Percentiles rank a stretch among this genome's conserved stretches.
Conservation (phyloP, 2,113 vertebrate genomes). For the Pipra filicauda region DNA sequence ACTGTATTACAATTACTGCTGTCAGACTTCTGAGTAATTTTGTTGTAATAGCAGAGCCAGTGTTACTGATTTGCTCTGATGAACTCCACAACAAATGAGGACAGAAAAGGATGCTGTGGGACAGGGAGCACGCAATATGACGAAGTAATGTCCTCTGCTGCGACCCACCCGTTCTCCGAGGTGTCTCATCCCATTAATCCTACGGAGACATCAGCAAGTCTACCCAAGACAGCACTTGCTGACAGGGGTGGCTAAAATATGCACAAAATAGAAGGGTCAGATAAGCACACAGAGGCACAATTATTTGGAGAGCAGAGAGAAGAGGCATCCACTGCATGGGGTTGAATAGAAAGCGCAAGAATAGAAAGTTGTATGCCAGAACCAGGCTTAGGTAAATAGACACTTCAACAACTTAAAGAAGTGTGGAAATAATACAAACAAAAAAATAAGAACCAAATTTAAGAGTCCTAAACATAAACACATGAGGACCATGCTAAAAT, state of each 20-base stretch:
- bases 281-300: neutral
- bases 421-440: neutral
- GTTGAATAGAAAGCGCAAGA: neutral
- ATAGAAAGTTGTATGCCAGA: neutral
- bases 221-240: neutral
- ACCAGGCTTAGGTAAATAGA: neutral
- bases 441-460: neutral
- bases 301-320: neutral
- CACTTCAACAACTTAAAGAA: neutral
- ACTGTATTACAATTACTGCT: neutral
- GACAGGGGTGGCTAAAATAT: neutral
- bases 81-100: neutral
- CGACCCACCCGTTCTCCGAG: neutral
- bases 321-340: neutral
- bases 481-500: neutral
- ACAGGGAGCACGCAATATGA: neutral
- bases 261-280: neutral
- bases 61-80: neutral
- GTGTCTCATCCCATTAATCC: neutral
- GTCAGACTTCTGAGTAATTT: neutral
- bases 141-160: neutral
- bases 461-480: neutral
- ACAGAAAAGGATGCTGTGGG: neutral
- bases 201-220: neutral
- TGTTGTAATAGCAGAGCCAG: neutral